Base-by-base conservation (phyloP, 2,888 invertebrate genomes). In the Lasius fuliginosus region DNA sequence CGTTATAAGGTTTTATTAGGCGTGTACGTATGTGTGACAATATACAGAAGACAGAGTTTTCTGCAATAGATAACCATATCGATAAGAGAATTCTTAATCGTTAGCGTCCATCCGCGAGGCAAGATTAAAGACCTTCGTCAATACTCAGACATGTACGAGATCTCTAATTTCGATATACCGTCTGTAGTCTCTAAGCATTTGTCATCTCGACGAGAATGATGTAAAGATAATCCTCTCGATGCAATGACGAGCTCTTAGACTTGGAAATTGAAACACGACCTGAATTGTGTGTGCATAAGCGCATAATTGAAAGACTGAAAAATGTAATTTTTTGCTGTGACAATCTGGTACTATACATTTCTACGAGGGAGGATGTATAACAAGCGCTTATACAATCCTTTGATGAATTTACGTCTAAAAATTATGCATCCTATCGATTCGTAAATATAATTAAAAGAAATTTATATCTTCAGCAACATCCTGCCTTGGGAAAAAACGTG, bases 141-240 rank as follows among this genome's bases (percentile, higher is more conserved):
- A 68, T 79, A 58, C 27, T 60, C 56, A 65, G 76, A 88, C 86
- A 60, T 62, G 33, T 67, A 58, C 60, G 74, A 84, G 90, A 89
- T 88, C 77, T 56, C 56, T 36, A 85, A 60, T 73, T 53, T 81
- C 75, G 89, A 89, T 88, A 86, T 82, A 68, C 68, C 62, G 64
- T 60, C 68, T 71, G 77, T 75, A 49, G 64, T 68, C 73, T 74
- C 69, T 76, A 76, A 53, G 69, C 83, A 85, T 79, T 79, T 74
- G 85, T 87, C 88, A 85, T 87, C 83, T 79, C 68, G 79, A 46
- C 46, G 33, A 58, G 83, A 77, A 79, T 68, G 86, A 89, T 86
- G 62, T 62, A 42, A 77, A 85, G 85, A 88, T 89, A 85, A 79
- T 68, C 42, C 60, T 36, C 11, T 46, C 56, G 27, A 30, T 36